Evolutionary conservation across 2,888 invertebrate species (phyloP), one percentile per base, ranked within the genome.

Genomic region (Noctua janthina): DNA sequence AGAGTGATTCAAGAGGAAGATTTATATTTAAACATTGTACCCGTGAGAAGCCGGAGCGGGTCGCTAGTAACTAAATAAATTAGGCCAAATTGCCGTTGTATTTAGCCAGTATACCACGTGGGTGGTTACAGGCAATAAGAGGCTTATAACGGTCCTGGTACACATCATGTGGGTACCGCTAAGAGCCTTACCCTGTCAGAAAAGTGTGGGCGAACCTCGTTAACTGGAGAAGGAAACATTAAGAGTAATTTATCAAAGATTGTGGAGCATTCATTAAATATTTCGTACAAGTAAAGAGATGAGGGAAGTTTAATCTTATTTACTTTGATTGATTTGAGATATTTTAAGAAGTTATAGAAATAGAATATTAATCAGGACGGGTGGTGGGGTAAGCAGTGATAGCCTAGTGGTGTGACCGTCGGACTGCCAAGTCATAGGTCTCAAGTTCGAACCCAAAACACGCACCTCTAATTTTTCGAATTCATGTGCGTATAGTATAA

Each of bases 51-150:
- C 29, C 29, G 29, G 29, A 29, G 29, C 29, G 29, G 29, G 29
- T 29, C 29, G 29, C 29, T 29, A 29, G 29, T 23, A 11, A 49
- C 20, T 80, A 15, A 68, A 46, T 59, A 62, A 68, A 85, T 85
- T 67, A 39, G 59, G 23, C 8, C 81, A 54, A 71, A 85, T 15
- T 73, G n/a, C 87, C 39, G 66, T 75, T 85, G 68, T 74, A 77
- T 62, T 81, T 67, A 29, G n/a, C 76, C n/a, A 72, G 74, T 73
- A 69, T 85, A n/a, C 43, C 74, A 75, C 74, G 88, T 85, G 86
- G 86, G 88, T 70, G 75, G 68, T 77, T 85, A 67, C 77, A 88
- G 77, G 66, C n/a, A 85, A 59, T 85, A 73, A 85, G 74, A 59
- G 81, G 81, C 62, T 69, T 80, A 80, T 85, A 85, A 85, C 85